A percentile compares a stretch with the other conserved stretches of the same genome.
Conservation (phyloP, 2,888 invertebrate genomes). For the Tachina lurida region DNA sequence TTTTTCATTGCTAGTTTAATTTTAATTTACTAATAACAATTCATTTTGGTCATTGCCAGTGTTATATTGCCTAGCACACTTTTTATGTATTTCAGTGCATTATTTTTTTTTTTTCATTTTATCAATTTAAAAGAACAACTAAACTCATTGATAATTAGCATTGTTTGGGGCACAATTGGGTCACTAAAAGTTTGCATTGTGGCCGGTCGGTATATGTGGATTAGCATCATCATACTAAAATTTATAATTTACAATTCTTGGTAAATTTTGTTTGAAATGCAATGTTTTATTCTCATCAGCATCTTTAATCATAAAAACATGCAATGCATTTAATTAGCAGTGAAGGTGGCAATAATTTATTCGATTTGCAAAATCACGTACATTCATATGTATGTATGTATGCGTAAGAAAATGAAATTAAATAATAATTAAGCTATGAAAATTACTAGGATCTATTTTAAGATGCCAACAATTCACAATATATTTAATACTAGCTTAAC, state of each 20-base stretch:
- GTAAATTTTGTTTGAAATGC: conserved; percentile 38
- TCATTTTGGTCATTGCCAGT: conserved; percentile 33
- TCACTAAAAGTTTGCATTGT: conserved; percentile 65
- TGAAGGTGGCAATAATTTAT: conserved; percentile 64
- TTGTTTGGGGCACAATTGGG: conserved; percentile 61
- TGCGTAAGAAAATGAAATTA: conserved; percentile 42
- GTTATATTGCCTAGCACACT: conserved; percentile 9
- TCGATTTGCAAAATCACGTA: conserved; percentile 12
- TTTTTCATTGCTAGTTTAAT: neutral
- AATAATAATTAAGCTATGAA: neutral
- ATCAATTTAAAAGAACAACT: conserved; percentile 45
- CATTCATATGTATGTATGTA: too few relatives aligned
- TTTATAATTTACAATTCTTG: conserved; percentile 63
- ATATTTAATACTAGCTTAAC: too few relatives aligned
- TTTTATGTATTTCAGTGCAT: neutral
- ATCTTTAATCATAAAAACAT: conserved; percentile 19
- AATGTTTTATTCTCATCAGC: conserved; percentile 5
- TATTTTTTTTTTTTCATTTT: conserved; percentile 4
- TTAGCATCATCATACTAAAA: conserved; percentile 67
- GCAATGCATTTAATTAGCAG: conserved; percentile 62
- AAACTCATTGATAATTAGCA: conserved; percentile 68
- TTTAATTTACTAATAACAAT: neutral
- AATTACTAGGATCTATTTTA: too few relatives aligned
- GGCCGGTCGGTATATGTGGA: conserved; percentile 52
- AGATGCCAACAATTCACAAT: too few relatives aligned